Conservation (phyloP, 2,797 vertebrate species). For the Odontamblyopus rebecca region DNA sequence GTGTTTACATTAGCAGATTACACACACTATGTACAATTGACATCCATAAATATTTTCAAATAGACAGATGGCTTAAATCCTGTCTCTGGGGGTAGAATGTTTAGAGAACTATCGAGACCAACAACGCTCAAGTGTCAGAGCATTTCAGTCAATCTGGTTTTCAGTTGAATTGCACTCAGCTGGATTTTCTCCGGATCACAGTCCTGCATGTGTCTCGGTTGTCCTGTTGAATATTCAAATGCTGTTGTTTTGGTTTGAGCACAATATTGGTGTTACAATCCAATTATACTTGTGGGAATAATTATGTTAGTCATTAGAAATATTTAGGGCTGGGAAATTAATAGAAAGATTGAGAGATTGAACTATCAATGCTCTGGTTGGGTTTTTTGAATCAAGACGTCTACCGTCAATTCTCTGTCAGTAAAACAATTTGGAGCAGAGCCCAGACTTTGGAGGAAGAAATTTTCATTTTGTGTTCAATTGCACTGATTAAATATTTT, state of each 20-base stretch:
- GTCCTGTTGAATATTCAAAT: background rate
- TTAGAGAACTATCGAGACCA: background rate
- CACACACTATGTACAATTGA: background rate
- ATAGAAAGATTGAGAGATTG: too few species aligned
- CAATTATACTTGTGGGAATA: background rate
- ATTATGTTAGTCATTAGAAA: background rate
- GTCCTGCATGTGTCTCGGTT: background rate
- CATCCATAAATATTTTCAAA: background rate
- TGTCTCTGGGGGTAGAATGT: background rate
- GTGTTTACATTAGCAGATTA: slow-evolving; percentile 16
- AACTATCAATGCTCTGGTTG: too few species aligned
- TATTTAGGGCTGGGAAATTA: background rate
- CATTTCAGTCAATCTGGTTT: background rate
- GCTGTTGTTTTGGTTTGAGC: too few species aligned
- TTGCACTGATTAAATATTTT: too few species aligned
- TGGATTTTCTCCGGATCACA: background rate
- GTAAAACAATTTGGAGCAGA: too few species aligned
- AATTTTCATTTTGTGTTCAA: too few species aligned
- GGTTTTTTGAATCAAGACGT: too few species aligned
- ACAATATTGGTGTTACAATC: too few species aligned
- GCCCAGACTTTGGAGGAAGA: too few species aligned
- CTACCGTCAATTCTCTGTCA: too few species aligned
- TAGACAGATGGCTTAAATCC: background rate
- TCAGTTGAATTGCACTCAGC: background rate
- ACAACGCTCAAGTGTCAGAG: background rate